These are phyloP conservation scores for Plectus sambesii DNA, from an alignment of 1,140 invertebrate species.

Conservation along the genomic window DNA sequence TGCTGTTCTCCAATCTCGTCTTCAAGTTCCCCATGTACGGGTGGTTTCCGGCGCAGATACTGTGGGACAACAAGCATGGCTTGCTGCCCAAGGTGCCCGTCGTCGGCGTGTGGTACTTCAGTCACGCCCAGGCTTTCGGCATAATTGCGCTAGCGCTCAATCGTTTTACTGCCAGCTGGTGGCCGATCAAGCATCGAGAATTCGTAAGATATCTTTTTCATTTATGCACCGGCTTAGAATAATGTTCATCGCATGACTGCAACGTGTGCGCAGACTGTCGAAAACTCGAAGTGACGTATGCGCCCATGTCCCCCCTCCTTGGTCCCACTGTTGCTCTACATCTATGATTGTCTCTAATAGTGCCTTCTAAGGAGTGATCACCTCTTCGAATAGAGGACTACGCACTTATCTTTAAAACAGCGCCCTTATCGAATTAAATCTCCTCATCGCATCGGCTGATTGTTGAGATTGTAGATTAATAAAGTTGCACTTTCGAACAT, in stretches of 20 bases:
- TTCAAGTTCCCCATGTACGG: conserved; percentile 28
- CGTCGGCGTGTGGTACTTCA: conserved; percentile 21
- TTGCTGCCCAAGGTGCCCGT: conserved; percentile 20
- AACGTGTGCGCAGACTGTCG: no score
- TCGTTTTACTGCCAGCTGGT: conserved; percentile 7
- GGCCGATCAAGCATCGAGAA: background rate
- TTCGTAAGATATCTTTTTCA: conserved; percentile 1
- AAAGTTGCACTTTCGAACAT: no score
- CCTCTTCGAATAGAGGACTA: no score
- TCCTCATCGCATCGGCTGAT: no score
- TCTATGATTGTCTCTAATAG: no score
- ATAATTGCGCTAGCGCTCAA: conserved; percentile 28
- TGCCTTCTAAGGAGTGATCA: no score
- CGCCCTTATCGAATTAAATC: no score
- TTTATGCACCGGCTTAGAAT: background rate
- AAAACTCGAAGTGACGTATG: no score
- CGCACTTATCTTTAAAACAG: no score
- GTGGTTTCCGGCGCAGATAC: conserved; percentile 18
- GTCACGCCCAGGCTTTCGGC: conserved; percentile 27
- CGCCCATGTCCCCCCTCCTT: no score
- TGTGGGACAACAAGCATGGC: conserved; percentile 14
- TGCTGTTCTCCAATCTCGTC: conserved; percentile 22
- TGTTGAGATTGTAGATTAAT: no score
- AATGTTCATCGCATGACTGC: background rate
- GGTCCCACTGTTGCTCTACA: no score